A percentile compares a stretch with the other conserved stretches of the same genome.
Conservation (phyloP, 2,113 vertebrate genomes). For the Salvator merianae region DNA sequence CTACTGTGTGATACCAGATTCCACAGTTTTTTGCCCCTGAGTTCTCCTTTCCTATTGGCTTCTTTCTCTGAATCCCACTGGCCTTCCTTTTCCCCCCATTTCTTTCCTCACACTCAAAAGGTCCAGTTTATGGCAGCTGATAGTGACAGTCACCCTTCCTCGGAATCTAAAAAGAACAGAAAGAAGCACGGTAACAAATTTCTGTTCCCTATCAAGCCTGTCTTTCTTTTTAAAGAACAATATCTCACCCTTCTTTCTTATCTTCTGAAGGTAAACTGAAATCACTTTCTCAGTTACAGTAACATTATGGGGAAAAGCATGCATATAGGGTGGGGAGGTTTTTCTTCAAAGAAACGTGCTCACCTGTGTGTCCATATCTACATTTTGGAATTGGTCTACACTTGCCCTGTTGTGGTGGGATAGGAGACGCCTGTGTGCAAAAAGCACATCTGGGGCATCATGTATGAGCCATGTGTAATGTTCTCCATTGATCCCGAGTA, state of each 20-base stretch:
- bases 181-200: background rate
- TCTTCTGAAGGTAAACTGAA: background rate
- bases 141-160: background rate
- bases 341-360: too few species aligned
- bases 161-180: background rate
- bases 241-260: background rate
- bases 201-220: background rate
- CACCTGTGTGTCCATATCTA: background rate
- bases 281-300: too few species aligned
- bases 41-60: background rate
- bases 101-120: background rate
- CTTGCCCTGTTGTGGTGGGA: too few species aligned
- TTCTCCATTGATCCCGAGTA: too few species aligned
- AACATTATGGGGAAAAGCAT: too few species aligned
- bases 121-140: background rate
- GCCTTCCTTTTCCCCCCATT: background rate
- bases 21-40: background rate
- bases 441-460: too few species aligned
- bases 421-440: too few species aligned
- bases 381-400: too few species aligned
- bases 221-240: background rate
- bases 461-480: background rate
- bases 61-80: background rate
- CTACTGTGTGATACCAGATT: background rate
- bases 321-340: too few species aligned